A percentile compares a stretch with the other conserved stretches of the same genome.
Evolutionary conservation across 2,113 vertebrate genomes (phyloP).

Genomic region (Chionomys nivalis): DNA sequence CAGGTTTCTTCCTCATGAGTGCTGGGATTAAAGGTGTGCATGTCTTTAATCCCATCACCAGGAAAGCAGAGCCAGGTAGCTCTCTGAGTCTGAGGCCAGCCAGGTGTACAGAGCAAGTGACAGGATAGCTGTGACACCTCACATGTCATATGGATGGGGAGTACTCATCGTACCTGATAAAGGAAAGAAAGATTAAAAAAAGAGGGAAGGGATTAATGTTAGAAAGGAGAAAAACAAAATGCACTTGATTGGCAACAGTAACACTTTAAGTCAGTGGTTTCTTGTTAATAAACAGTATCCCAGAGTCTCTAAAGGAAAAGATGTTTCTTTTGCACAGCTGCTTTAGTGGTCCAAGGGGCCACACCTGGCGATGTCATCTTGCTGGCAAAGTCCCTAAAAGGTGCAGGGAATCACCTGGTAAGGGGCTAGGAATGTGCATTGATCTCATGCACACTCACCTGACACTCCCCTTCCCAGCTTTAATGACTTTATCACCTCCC

Average conservation of each 20-base stretch:
- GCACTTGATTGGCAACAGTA: not conserved
- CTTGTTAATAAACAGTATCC: not conserved
- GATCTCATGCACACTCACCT: not conserved
- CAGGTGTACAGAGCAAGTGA: too few species aligned
- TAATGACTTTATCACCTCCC: conserved; percentile 7
- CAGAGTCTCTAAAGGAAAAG: not conserved
- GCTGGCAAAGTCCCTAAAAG: not conserved
- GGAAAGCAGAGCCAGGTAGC: too few species aligned
- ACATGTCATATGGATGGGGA: not conserved
- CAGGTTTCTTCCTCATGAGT: too few species aligned
- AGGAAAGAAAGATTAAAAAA: not conserved
- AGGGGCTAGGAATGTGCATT: not conserved
- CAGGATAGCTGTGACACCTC: not conserved
- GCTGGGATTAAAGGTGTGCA: too few species aligned
- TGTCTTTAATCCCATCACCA: too few species aligned
- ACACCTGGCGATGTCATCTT: not conserved
- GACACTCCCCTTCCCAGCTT: not conserved
- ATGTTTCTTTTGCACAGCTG: not conserved
- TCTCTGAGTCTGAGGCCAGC: too few species aligned
- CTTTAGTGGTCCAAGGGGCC: not conserved
- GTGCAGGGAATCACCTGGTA: not conserved
- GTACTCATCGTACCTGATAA: not conserved
- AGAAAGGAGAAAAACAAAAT: not conserved
- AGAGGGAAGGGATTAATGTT: not conserved
- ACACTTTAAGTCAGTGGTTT: not conserved